Conservation (phyloP, 2,113 vertebrate species). For the Cavia porcellus region DNA sequence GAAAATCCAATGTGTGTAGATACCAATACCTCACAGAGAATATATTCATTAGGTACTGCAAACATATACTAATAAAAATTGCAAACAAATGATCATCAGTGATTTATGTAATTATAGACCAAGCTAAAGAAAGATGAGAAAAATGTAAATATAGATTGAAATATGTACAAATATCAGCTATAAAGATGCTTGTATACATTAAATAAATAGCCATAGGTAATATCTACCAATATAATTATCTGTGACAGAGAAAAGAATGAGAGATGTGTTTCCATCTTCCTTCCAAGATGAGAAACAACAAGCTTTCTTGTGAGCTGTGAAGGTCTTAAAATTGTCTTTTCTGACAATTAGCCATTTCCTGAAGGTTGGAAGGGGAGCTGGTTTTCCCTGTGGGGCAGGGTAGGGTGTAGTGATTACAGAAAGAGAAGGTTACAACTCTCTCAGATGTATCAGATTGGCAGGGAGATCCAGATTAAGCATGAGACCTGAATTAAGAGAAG, state of each 20-base stretch:
- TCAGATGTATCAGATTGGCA: background rate
- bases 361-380: background rate
- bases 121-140: background rate
- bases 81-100: background rate
- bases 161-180: background rate
- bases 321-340: background rate
- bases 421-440: background rate
- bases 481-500: background rate
- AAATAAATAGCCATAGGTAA: background rate
- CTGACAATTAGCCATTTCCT: background rate
- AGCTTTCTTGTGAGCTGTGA: background rate
- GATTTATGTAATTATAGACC: background rate
- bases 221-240: background rate
- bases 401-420: background rate
- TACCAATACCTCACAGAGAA: background rate
- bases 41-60: background rate
- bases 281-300: background rate
- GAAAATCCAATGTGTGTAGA: background rate
- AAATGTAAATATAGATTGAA: background rate
- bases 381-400: background rate
- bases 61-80: background rate
- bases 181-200: too few species aligned
- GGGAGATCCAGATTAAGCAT: background rate
- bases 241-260: background rate
- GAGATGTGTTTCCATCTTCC: background rate